A percentile compares a stretch with the other conserved stretches of the same genome.
phyloP scores from a whole-genome alignment of 2,888 invertebrate species.

The Mellilla xanthometata region DNA sequence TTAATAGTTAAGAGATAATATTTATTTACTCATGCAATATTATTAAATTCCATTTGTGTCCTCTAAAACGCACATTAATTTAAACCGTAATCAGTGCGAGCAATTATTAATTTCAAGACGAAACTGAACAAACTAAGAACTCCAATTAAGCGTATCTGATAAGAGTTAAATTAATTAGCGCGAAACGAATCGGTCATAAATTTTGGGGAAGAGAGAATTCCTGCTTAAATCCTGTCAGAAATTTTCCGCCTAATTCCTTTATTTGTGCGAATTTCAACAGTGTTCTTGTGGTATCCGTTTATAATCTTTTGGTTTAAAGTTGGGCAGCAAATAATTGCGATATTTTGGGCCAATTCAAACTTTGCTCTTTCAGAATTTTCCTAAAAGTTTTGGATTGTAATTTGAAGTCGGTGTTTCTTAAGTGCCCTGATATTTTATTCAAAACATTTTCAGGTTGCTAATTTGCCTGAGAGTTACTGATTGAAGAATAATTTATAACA shows the following conservation, averaged over 20 bases:
- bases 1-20: too few species aligned
- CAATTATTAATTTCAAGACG: slow-evolving; percentile 46
- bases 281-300: slow-evolving; percentile 29
- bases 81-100: slow-evolving; percentile 30
- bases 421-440: slow-evolving; percentile 11
- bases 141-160: slow-evolving; percentile 63
- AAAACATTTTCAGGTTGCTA: slow-evolving; percentile 6
- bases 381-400: slow-evolving; percentile 7
- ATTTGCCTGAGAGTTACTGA: neutral
- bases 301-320: slow-evolving; percentile 20
- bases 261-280: slow-evolving; percentile 38
- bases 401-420: slow-evolving; percentile 8
- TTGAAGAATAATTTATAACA: neutral
- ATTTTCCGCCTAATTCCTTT: slow-evolving; percentile 37
- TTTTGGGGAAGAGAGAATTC: slow-evolving; percentile 40
- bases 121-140: slow-evolving; percentile 53
- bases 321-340: slow-evolving; percentile 21
- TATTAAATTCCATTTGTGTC: too few species aligned
- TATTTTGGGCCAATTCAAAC: slow-evolving; percentile 17
- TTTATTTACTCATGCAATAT: too few species aligned
- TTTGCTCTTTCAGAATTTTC: slow-evolving; percentile 23
- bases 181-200: slow-evolving; percentile 58
- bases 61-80: slow-evolving; percentile 26
- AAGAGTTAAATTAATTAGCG: slow-evolving; percentile 69
- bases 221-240: slow-evolving; percentile 43